Base-by-base conservation (phyloP, 2,888 invertebrate genomes). In the Morinoia aosen region DNA sequence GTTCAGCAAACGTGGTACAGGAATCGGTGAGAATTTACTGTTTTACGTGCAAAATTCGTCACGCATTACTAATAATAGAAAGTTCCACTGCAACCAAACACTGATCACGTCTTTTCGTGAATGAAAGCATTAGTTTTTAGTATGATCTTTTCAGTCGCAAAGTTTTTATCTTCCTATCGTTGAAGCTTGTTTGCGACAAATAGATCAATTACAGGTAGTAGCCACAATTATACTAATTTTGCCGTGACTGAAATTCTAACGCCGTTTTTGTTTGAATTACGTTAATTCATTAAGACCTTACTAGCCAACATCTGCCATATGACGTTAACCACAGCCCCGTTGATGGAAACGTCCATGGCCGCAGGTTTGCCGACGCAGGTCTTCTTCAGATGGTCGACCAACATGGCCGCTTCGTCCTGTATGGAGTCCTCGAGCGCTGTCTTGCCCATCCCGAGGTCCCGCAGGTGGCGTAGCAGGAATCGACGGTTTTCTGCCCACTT, bases 361-460 rank as follows among this genome's bases (percentile, higher is more conserved):
- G 91, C 33, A 19, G 95, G 95, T 58, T 48, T 95, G 64, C 95
- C 95, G 14, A 95, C 95, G 76, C 56, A 12, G 25, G 16, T 64
- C 39, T 91, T 95, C 14, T 90, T 40, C 61, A 95, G 90, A 90
- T 95, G 91, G n/a, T 95, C 91, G 39, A 95, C 95, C 95, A 95
- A 61, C 39, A 48, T 40, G 14, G n/a, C 56, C 11, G 95, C 95
- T 61, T 95, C 95, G 39, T 25, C 40, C 56, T 91, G 91, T n/a
- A 95, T 95, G 64, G 95, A 90, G 39, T 91, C 95, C 95, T 95
- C 95, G 91, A 95, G 57, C 56, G 91, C 56, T 8, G 95, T 95
- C 91, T 94, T 95, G 56, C 95, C 95, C 95, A 95, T 95, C 12
- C 95, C 95, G 56, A 95, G 76, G 57, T 95, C 95, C 25, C 95